Conservation (phyloP, 2,888 invertebrate genomes). For the Tortricodes alternella region DNA sequence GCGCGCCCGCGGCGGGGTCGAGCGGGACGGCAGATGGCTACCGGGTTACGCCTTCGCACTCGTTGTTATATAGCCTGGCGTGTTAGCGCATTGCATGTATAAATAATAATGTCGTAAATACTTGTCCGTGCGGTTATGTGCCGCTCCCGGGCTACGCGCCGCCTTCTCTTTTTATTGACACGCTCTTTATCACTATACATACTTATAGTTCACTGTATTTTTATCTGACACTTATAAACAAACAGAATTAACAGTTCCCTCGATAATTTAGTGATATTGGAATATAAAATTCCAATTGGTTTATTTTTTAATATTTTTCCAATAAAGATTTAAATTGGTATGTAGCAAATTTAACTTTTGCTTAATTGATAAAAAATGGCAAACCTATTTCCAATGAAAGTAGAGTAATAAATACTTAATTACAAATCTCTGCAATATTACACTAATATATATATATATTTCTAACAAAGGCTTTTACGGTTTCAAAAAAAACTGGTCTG, state of each 20-base stretch:
- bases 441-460: too few relatives aligned
- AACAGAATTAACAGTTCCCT: not conserved
- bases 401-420: not conserved
- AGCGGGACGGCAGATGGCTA: conserved; percentile 75
- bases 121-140: conserved; percentile 72
- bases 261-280: not conserved
- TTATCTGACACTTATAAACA: not conserved
- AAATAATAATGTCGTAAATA: conserved; percentile 78
- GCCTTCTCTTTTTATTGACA: conserved; percentile 48
- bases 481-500: too few relatives aligned
- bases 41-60: conserved; percentile 82
- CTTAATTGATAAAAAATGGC: not conserved
- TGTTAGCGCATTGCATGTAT: conserved; percentile 77
- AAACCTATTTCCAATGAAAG: conserved; percentile 5
- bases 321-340: conserved; percentile 7
- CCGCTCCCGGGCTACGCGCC: conserved; percentile 73
- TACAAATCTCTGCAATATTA: too few relatives aligned
- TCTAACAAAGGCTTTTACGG: too few relatives aligned
- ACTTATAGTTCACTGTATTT: not conserved
- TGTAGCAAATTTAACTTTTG: not conserved
- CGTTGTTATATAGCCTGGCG: conserved; percentile 80
- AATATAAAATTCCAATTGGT: conserved; percentile 28
- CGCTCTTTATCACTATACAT: conserved; percentile 37
- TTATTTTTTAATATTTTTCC: conserved; percentile 17
- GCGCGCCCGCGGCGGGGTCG: conserved; percentile 73